These are phyloP conservation scores for Origma solitaria DNA, from an alignment of 2,113 vertebrate species.

Conservation along the genomic window DNA sequence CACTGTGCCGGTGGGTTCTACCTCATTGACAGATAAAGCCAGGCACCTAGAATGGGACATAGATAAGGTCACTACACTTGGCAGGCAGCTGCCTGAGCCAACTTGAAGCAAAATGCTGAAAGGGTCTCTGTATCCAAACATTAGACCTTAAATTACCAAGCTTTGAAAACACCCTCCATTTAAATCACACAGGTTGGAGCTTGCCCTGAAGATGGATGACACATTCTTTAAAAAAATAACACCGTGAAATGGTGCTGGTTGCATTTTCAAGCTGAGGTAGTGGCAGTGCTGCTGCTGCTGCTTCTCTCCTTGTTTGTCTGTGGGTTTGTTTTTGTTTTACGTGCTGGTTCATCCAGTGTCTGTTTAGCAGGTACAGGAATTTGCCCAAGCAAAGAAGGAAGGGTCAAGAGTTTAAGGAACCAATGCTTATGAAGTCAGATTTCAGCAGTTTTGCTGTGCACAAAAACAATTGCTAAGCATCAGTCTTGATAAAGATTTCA, in stretches of 20 bases:
- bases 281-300: not conserved
- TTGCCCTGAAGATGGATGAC: not conserved
- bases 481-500: not conserved
- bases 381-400: not conserved
- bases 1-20: accelerated
- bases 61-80: not conserved
- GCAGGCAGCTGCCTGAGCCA: not conserved
- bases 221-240: not conserved
- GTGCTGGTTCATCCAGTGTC: not conserved
- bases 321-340: not conserved
- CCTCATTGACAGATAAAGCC: not conserved
- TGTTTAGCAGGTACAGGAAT: not conserved
- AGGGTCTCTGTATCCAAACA: not conserved
- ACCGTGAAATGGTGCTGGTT: not conserved
- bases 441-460: not conserved
- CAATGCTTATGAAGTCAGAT: not conserved
- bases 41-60: not conserved
- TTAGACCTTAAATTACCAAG: not conserved
- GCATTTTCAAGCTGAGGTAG: not conserved
- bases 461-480: not conserved
- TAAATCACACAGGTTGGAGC: not conserved
- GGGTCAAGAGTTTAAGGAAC: not conserved
- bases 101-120: not conserved
- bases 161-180: not conserved
- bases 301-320: not conserved